These are phyloP conservation scores for Stictocephala bisonia DNA, from an alignment of 2,888 invertebrate genomes.

Conservation along the genomic window DNA sequence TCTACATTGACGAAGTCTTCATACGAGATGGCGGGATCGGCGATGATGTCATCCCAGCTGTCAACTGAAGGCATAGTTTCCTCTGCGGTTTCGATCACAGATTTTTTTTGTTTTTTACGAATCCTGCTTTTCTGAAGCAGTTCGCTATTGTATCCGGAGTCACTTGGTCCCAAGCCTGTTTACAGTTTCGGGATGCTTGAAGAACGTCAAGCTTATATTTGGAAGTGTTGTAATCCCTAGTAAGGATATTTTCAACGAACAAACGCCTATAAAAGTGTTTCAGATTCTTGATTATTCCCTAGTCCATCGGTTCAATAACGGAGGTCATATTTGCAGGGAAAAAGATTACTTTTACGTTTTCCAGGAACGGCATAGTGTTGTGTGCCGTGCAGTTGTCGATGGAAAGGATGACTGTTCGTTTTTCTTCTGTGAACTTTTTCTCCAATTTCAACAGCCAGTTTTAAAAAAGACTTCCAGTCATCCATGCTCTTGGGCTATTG, in stretches of 20 bases:
- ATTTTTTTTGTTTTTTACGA: constrained; percentile 8
- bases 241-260: constrained; percentile 23
- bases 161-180: constrained; percentile 22
- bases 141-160: not conserved
- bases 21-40: constrained; percentile 13
- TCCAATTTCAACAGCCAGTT: constrained; percentile 21
- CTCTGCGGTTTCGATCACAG: constrained; percentile 7
- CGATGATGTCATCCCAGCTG: constrained; percentile 25
- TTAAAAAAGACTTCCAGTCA: constrained; percentile 5
- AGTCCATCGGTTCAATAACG: constrained; percentile 49
- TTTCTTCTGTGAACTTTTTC: constrained; percentile 25
- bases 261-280: constrained; percentile 44
- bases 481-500: constrained; percentile 18
- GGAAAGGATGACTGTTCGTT: constrained; percentile 37
- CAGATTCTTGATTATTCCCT: constrained; percentile 52
- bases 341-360: constrained; percentile 44
- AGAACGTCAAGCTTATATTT: constrained; percentile 19
- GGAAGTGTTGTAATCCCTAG: not conserved
- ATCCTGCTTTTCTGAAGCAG: constrained; percentile 13
- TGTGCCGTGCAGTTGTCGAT: constrained; percentile 43
- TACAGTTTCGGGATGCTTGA: constrained; percentile 16
- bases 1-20: constrained; percentile 43
- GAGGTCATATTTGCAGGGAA: constrained; percentile 21
- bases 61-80: constrained; percentile 12
- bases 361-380: constrained; percentile 29